Evolutionary conservation across 2,797 vertebrate genomes (phyloP).

Genomic region (Chiroxiphia lanceolata): DNA sequence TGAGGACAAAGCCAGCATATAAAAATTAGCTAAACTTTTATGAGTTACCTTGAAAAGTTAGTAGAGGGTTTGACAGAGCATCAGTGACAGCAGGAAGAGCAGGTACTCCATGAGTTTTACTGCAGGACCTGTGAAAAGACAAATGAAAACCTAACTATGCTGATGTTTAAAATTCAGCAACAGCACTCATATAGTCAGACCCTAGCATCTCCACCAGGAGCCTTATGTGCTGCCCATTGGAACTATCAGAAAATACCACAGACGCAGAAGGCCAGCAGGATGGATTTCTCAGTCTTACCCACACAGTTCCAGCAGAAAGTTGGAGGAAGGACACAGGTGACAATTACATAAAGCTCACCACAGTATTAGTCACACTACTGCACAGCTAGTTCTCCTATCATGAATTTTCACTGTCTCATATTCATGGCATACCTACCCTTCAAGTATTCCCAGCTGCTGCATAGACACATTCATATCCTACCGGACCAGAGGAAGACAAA

Average conservation of each 20-base stretch:
- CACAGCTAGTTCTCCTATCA: neutral
- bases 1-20: neutral
- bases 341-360: neutral
- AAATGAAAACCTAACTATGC: neutral
- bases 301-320: neutral
- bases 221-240: fast-evolving
- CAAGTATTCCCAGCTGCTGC: neutral
- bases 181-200: neutral
- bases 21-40: neutral
- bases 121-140: neutral
- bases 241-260: neutral
- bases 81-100: neutral
- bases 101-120: neutral
- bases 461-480: neutral
- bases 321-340: neutral
- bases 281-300: neutral
- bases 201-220: neutral
- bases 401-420: neutral
- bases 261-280: neutral
- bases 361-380: neutral
- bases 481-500: neutral
- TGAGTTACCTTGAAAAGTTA: neutral
- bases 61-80: neutral
- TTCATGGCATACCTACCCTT: neutral
- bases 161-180: neutral